Percentiles rank a stretch among this genome's conserved stretches.
phyloP scores from a whole-genome alignment of 1,140 invertebrate species.

The Pogonomyrmex californicus region DNA sequence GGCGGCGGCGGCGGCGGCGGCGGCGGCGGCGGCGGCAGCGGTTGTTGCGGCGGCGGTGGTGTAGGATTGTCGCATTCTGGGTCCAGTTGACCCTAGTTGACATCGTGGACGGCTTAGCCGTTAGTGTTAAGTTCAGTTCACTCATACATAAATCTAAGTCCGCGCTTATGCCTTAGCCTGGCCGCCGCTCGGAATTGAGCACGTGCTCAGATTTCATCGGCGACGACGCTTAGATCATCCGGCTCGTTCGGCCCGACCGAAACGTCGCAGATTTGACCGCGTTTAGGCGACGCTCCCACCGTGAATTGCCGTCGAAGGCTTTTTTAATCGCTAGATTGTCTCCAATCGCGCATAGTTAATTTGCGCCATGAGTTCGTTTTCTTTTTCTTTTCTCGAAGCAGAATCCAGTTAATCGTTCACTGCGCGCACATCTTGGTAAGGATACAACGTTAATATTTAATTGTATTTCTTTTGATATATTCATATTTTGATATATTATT shows the following conservation, averaged over 20 bases:
- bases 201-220: slow-evolving; percentile 87
- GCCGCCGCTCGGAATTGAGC: slow-evolving; percentile 80
- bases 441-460: not conserved
- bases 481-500: not conserved
- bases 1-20: slow-evolving; percentile 23
- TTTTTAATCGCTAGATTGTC: slow-evolving; percentile 52
- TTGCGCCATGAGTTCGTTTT: not conserved
- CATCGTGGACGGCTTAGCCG: slow-evolving; percentile 86
- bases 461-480: not conserved
- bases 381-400: slow-evolving; percentile 11
- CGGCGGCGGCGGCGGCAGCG: not conserved
- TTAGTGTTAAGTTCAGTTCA: slow-evolving; percentile 86
- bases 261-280: slow-evolving; percentile 70
- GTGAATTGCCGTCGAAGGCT: slow-evolving; percentile 59
- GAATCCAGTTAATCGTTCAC: not conserved
- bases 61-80: slow-evolving; percentile 87
- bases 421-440: not conserved
- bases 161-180: slow-evolving; percentile 81
- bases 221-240: slow-evolving; percentile 84
- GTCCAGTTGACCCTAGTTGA: slow-evolving; percentile 86
- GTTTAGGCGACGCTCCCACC: slow-evolving; percentile 57
- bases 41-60: slow-evolving; percentile 48
- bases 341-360: slow-evolving; percentile 48
- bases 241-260: slow-evolving; percentile 73
- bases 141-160: slow-evolving; percentile 86